Evolutionary conservation across 2,797 vertebrate species (phyloP).

Genomic region (Poeciliopsis paucimaculata): DNA sequence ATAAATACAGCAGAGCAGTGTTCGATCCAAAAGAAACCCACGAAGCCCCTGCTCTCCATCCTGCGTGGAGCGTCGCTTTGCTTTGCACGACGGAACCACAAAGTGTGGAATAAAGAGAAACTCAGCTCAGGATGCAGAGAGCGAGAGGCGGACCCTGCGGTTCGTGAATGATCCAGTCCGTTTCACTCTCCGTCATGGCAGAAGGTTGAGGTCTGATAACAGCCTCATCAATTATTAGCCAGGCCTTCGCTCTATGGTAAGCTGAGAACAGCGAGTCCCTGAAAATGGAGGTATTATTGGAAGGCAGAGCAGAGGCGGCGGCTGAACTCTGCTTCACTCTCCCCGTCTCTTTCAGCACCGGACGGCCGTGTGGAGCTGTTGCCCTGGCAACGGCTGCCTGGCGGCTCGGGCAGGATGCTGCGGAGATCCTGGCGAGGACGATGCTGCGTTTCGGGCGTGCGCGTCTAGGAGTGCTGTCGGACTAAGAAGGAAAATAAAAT

Average conservation of each 20-base stretch:
- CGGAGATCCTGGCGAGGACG: slow-evolving; percentile 54
- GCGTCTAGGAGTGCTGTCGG: slow-evolving; percentile 29
- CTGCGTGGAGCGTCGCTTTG: slow-evolving; percentile 13
- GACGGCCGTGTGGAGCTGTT: slow-evolving; percentile 71
- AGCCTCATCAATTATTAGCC: slow-evolving; percentile 65
- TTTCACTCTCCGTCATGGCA: slow-evolving; percentile 5
- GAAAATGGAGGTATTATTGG: slow-evolving; percentile 63
- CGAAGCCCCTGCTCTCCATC: slow-evolving; percentile 12
- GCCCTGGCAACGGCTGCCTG: slow-evolving; percentile 78
- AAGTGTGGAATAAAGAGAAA: not conserved
- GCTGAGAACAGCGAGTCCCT: slow-evolving; percentile 66
- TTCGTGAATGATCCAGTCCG: slow-evolving; percentile 8
- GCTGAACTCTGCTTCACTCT: slow-evolving; percentile 49
- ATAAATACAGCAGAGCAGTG: slow-evolving; percentile 80
- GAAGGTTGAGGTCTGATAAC: slow-evolving; percentile 22
- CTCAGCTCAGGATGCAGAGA: not conserved
- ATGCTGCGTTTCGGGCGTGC: slow-evolving; percentile 22
- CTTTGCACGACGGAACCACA: slow-evolving; percentile 1
- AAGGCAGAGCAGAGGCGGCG: slow-evolving; percentile 67
- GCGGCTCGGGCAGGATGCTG: slow-evolving; percentile 72
- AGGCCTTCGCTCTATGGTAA: slow-evolving; percentile 40
- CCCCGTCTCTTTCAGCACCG: slow-evolving; percentile 39
- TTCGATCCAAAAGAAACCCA: slow-evolving; percentile 75
- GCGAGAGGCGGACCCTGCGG: not conserved
- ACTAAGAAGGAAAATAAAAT: not conserved